Conservation (phyloP, 2,797 vertebrate species). For the Cuculus canorus region DNA sequence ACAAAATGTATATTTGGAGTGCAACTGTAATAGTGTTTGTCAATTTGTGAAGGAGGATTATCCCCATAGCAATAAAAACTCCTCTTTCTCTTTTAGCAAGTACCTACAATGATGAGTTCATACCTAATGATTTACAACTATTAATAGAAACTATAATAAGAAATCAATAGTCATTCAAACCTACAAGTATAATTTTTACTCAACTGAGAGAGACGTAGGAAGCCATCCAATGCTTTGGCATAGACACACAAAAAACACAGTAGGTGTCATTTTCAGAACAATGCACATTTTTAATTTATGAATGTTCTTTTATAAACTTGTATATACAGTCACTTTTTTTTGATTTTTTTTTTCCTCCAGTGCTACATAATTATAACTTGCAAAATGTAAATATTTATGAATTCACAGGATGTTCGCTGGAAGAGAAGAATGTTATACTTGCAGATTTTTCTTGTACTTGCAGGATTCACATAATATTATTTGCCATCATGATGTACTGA, state of each 20-base stretch:
- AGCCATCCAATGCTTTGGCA: constrained; percentile 20
- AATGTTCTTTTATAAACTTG: constrained; percentile 78
- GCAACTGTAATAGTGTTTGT: constrained; percentile 63
- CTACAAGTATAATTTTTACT: constrained; percentile 56
- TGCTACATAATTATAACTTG: constrained; percentile 83
- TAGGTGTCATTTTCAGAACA: constrained; percentile 71
- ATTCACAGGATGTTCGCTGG: constrained; percentile 81
- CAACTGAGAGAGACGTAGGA: not conserved
- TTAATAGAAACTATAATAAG: constrained; percentile 71
- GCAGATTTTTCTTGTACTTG: constrained; percentile 79
- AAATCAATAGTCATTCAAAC: constrained; percentile 63
- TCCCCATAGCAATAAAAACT: constrained; percentile 43
- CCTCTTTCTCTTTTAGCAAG: constrained; percentile 48
- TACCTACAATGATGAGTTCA: constrained; percentile 46
- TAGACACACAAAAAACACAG: constrained; percentile 56
- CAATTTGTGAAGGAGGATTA: constrained; percentile 53
- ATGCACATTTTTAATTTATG: constrained; percentile 77
- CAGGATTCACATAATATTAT: constrained; percentile 76
- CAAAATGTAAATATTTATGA: constrained; percentile 85
- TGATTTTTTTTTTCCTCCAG: constrained; percentile 24
- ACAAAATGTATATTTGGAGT: constrained; percentile 52
- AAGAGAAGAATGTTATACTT: constrained; percentile 80
- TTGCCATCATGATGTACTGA: constrained; percentile 72
- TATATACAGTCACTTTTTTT: constrained; percentile 68
- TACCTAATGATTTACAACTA: constrained; percentile 58